Conservation (phyloP, 2,113 vertebrate genomes). For the Bufo bufo region DNA sequence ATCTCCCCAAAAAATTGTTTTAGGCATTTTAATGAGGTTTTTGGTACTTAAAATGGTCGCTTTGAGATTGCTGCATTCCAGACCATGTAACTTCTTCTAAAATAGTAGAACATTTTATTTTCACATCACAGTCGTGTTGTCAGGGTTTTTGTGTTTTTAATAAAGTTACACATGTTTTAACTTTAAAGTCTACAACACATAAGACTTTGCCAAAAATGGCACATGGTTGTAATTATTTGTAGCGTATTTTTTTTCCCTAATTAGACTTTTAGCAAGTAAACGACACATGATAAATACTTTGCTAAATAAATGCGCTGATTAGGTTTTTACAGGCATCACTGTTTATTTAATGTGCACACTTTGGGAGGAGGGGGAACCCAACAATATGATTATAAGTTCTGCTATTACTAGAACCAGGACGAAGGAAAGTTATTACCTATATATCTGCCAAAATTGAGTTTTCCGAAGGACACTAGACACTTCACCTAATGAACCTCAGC, state of each 20-base stretch:
- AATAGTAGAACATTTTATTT: slow-evolving; percentile 37
- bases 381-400: neutral
- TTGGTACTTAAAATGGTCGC: slow-evolving; percentile 33
- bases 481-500: too few relatives aligned
- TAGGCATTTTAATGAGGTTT: slow-evolving; percentile 48
- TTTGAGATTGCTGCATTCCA: slow-evolving; percentile 44
- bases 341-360: neutral
- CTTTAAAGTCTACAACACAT: slow-evolving; percentile 39
- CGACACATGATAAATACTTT: slow-evolving; percentile 36
- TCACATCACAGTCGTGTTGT: slow-evolving; percentile 25
- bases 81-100: slow-evolving; percentile 27
- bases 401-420: neutral
- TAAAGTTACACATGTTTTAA: slow-evolving; percentile 51
- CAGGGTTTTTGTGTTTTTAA: slow-evolving; percentile 25
- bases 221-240: slow-evolving; percentile 43
- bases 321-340: neutral
- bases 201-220: slow-evolving; percentile 7
- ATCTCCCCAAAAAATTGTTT: slow-evolving; percentile 29
- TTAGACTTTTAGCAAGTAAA: slow-evolving; percentile 40
- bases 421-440: too few relatives aligned
- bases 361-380: neutral
- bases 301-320: neutral
- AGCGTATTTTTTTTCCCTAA: slow-evolving; percentile 21
- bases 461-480: too few relatives aligned
- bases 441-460: too few relatives aligned